Percentiles rank a stretch among this genome's conserved stretches.
Evolutionary conservation across 2,888 invertebrate species (phyloP).

Genomic region (Timandra comae): DNA sequence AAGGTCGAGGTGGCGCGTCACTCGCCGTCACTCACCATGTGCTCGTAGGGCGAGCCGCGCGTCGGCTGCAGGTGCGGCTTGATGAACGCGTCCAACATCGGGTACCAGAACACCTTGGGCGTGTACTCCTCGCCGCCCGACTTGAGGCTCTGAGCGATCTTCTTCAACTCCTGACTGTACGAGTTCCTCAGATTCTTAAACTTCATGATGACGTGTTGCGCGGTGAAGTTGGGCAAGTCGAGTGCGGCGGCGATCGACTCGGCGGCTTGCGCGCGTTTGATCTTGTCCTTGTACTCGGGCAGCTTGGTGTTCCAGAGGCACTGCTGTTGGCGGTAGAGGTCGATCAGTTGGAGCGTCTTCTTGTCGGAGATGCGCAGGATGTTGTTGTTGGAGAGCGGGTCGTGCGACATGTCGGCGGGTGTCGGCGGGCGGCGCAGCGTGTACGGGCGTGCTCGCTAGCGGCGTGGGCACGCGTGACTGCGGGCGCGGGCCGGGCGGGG

Average conservation of each 20-base stretch:
- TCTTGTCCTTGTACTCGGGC: slow-evolving; percentile 31
- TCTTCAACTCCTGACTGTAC: slow-evolving; percentile 51
- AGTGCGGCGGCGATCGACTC: slow-evolving; percentile 37
- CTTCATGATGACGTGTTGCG: slow-evolving; percentile 43
- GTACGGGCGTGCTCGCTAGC: slow-evolving; percentile 20
- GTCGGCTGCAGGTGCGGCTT: slow-evolving; percentile 32
- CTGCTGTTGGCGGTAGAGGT: slow-evolving; percentile 35
- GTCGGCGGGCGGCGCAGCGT: slow-evolving; percentile 5
- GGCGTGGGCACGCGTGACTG: slow-evolving; percentile 35
- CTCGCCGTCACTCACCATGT: too few species aligned
- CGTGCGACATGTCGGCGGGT: slow-evolving; percentile 18
- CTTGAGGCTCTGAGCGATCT: slow-evolving; percentile 25
- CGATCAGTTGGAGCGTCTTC: slow-evolving; percentile 36
- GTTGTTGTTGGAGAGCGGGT: slow-evolving; percentile 6
- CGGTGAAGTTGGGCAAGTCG: slow-evolving; percentile 36
- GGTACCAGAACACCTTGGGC: slow-evolving; percentile 41
- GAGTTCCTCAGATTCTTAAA: slow-evolving; percentile 51
- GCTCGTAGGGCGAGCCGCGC: slow-evolving; percentile 1
- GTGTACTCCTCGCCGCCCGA: slow-evolving; percentile 25
- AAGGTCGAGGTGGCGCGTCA: slow-evolving; percentile 16
- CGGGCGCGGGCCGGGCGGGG: slow-evolving; percentile 14
- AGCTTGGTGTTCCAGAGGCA: slow-evolving; percentile 41
- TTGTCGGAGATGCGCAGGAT: slow-evolving; percentile 33
- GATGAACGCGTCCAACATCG: slow-evolving; percentile 43
- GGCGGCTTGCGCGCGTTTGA: slow-evolving; percentile 25